Evolutionary conservation across 2,797 vertebrate genomes (phyloP).

Genomic region (Propithecus perrieri): DNA sequence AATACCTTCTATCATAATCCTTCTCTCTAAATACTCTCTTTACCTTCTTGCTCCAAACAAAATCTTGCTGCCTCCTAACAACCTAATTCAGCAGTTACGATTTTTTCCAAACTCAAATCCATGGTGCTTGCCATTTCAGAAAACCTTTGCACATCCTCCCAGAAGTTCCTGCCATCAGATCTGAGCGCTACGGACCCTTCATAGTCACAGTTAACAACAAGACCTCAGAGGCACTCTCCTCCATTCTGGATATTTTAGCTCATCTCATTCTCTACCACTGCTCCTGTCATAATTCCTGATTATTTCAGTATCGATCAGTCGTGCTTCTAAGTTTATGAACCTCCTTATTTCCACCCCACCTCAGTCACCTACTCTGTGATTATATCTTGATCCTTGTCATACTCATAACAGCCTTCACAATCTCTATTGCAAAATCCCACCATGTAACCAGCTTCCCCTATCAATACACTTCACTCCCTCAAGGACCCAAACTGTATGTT

Average conservation of each 20-base stretch:
- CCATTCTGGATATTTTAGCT: not conserved
- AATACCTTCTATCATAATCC: not conserved
- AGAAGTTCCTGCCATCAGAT: not conserved
- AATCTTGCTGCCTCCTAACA: not conserved
- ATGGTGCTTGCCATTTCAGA: not conserved
- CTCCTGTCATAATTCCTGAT: not conserved
- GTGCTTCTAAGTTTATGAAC: not conserved
- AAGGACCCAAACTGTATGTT: not conserved
- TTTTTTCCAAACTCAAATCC: not conserved
- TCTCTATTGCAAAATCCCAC: not conserved
- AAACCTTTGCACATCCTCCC: not conserved
- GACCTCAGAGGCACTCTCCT: not conserved
- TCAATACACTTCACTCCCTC: not conserved
- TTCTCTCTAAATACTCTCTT: not conserved
- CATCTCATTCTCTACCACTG: not conserved
- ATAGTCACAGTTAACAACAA: not conserved
- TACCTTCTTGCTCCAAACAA: not conserved
- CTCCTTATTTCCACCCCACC: not conserved
- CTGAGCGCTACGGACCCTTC: not conserved
- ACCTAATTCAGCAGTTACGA: not conserved
- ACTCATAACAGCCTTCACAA: not conserved
- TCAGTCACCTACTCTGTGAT: not conserved
- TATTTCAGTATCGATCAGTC: not conserved
- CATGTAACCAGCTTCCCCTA: not conserved
- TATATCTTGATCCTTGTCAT: not conserved